Base-by-base conservation (phyloP, 1,140 invertebrate species). In the Zaprionus africanus region DNA sequence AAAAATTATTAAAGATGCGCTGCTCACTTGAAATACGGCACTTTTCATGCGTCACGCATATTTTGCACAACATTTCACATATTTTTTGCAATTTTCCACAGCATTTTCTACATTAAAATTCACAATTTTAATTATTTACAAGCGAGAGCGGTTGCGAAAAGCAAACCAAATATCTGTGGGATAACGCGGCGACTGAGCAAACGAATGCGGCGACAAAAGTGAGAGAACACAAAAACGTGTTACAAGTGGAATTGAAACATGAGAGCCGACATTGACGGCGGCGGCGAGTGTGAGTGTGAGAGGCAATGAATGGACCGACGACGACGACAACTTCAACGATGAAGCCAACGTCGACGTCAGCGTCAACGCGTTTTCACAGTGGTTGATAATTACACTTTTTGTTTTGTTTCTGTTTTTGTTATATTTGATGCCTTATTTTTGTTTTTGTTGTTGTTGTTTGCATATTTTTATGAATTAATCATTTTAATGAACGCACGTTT, bases 401-500 rank as follows among this genome's bases (percentile, higher is more conserved):
- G 19, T 79, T 79, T 63, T 78, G 59, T 57, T 75, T 26, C 13
- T 56, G 53, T 31, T 56, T 24, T 56, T 56, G 13, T 19, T 67
- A 4, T 54, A 12, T 12, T 41, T 63, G 28, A 2, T 28, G 51
- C 65, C 61, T 51, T n/a, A 38, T 41, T 60, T n/a, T 51, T 60
- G 31, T 67, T 65, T 2, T 11, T 31, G 65, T 62, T 74, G 46
- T 22, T 51, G 46, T n/a, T 51, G 19, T 51, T 13, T 72, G 56
- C 72, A 70, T 49, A 53, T 78, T 76, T 54, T 74, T 73, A 65
- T 65, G 80, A 78, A 87, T 88, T 88, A 81, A 87, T 88, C 80
- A 83, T 76, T 72, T 78, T 87, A 88, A 87, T 88, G 77, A 88
- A 78, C 60, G 67, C 61, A 70, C 80, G 69, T 88, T 87, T 88